Evolutionary conservation across 2,797 vertebrate species (phyloP).

Genomic region (Myotis myotis): DNA sequence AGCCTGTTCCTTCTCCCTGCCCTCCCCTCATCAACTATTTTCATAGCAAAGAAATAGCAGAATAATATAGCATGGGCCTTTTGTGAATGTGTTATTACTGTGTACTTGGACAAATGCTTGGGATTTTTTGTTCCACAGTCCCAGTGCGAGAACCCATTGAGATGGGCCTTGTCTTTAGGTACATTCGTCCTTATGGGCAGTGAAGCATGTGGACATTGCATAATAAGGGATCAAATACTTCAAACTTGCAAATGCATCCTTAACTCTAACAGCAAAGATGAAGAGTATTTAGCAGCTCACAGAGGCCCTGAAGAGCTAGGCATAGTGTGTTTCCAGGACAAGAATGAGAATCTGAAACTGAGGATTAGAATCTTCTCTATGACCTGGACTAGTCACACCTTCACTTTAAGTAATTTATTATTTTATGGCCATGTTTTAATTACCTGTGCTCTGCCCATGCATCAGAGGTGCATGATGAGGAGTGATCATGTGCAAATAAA

Average conservation of each 20-base stretch:
- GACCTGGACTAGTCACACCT: not conserved
- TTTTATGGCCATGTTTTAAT: slow-evolving; percentile 20
- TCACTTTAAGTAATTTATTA: not conserved
- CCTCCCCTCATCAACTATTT: not conserved
- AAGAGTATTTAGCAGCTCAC: not conserved
- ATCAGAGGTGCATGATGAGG: not conserved
- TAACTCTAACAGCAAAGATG: not conserved
- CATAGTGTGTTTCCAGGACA: not conserved
- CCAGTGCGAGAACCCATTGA: not conserved
- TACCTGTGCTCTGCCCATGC: not conserved
- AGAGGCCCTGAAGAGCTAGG: not conserved
- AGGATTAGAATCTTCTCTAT: not conserved
- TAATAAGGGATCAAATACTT: not conserved
- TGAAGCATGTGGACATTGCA: not conserved
- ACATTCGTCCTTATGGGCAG: not conserved
- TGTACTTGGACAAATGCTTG: not conserved
- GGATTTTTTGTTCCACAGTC: not conserved
- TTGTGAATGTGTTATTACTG: not conserved
- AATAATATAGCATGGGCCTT: not conserved
- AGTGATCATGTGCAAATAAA: slow-evolving; percentile 55
- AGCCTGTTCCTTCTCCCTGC: not conserved
- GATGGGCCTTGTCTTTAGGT: not conserved
- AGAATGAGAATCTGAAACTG: not conserved
- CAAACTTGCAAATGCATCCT: not conserved
- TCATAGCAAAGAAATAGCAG: not conserved